Base-by-base conservation (phyloP, 2,113 vertebrate species). In the Puma concolor region DNA sequence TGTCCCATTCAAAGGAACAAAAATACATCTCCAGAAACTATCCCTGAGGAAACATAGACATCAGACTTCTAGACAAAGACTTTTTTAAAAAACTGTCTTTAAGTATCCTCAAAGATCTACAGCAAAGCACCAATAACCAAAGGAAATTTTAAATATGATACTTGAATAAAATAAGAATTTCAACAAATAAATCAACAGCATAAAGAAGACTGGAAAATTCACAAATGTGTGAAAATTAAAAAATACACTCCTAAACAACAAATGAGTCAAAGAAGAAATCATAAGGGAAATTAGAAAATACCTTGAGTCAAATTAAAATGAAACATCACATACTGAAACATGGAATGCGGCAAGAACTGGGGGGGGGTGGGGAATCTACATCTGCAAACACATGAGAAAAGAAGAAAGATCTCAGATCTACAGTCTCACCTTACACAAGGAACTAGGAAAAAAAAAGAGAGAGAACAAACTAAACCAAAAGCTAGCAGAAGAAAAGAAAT, bases 191-290 rank as follows among this genome's bases (percentile, higher is more conserved):
- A 63, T 69, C 31, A 83, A 91, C 8, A 64, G 14, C 41, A 71
- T n/a, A 89, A 92, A n/a, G n/a, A 88, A 92, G 57, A 72, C 36
- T 33, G 33, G 38, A 90, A 95, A 72, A 92, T 60, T 67, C 64
- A 63, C 38, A 85, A 81, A 85, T 76, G 14, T 33, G 33, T 5
- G 4, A 10, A 82, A 50, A 83, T 82, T 82, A 25, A 76, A 76
- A 76, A 86, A 72, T 79, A 64, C 2, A 54, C 5, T 72, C 12
- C 29, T 81, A 57, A 74, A 57, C n/a, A 66, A 36, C 64, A 19
- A 66, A 4, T 48, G 41, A 2, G 4, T 89, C 71, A 52, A 69
- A 90, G 38, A 85, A 94, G n/a, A 86, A 71, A 86, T 54, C 72
- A 80, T 54, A 48, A 71, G 13, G 15, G 15, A 48, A 36, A 72